Conservation (phyloP, 2,888 invertebrate genomes). For the Amaurobius ferox region DNA sequence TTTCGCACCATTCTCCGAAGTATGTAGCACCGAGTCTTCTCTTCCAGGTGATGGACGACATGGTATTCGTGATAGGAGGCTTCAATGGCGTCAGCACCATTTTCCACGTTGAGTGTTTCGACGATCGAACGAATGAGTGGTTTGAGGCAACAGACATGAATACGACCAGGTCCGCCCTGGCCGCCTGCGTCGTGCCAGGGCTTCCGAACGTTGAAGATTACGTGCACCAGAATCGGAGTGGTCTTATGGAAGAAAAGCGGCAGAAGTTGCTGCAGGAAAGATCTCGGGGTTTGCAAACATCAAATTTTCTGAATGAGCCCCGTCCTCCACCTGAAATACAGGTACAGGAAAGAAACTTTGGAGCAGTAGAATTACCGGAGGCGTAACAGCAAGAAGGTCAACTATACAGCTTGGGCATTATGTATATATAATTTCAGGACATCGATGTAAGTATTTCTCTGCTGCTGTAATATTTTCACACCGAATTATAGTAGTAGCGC, state of each 20-base stretch:
- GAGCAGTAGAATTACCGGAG: too few relatives aligned
- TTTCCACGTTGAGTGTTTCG: conserved; percentile 87
- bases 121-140: conserved; percentile 83
- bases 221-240: conserved; percentile 89
- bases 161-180: conserved; percentile 87
- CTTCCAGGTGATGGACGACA: conserved; percentile 83
- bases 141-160: conserved; percentile 85
- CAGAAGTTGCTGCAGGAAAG: conserved; percentile 83
- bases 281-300: background rate
- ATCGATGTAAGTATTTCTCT: too few relatives aligned
- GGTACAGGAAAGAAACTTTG: too few relatives aligned
- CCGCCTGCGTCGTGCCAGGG: conserved; percentile 86
- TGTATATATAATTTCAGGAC: too few relatives aligned
- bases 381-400: too few relatives aligned
- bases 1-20: too few relatives aligned
- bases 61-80: conserved; percentile 89
- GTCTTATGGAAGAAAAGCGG: conserved; percentile 90
- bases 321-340: background rate
- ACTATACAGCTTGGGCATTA: too few relatives aligned
- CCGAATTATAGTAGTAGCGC: too few relatives aligned
- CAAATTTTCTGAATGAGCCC: background rate
- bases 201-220: conserved; percentile 75
- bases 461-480: too few relatives aligned
- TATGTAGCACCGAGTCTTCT: background rate
- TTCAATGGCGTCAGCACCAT: conserved; percentile 86